Evolutionary conservation across 2,888 invertebrate genomes (phyloP).

Genomic region (Oxystoma pomonae): DNA sequence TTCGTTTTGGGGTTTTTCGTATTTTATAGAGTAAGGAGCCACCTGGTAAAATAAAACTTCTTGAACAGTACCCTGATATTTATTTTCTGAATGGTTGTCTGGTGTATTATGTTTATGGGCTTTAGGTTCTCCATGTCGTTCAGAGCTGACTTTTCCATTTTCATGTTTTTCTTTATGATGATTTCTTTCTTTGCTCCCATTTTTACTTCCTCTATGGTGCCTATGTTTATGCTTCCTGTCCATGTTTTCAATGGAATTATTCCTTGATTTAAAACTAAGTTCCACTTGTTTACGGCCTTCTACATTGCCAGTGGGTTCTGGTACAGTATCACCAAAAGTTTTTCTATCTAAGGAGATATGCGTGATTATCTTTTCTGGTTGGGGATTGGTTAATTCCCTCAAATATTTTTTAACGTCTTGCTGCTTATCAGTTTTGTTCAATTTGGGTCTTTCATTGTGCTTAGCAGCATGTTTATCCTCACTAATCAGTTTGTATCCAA

Average conservation of each 20-base stretch:
- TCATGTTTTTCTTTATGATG: not conserved
- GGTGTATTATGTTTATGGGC: not conserved
- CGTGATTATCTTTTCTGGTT: not conserved
- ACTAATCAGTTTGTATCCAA: not conserved
- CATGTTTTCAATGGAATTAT: not conserved
- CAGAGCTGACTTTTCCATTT: not conserved
- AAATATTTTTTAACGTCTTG: not conserved
- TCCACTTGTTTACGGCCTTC: not conserved
- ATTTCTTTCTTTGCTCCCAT: constrained; percentile 7
- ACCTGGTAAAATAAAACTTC: not conserved
- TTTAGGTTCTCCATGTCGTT: not conserved
- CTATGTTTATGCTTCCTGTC: not conserved
- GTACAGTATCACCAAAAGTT: too few relatives aligned
- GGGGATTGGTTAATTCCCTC: not conserved
- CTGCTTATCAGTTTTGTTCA: not conserved
- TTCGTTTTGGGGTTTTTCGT: not conserved
- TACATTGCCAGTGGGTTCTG: not conserved
- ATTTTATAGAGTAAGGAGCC: not conserved
- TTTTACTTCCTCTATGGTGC: not conserved
- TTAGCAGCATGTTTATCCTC: not conserved
- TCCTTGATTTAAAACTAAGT: not conserved
- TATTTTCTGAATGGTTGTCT: not conserved
- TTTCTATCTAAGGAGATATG: not conserved
- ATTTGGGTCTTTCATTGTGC: not conserved
- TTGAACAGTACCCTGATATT: not conserved